Evolutionary conservation across 1,140 invertebrate species (phyloP), one percentile per base, ranked within the genome.

Genomic region (Drosophila pseudoobscura): DNA sequence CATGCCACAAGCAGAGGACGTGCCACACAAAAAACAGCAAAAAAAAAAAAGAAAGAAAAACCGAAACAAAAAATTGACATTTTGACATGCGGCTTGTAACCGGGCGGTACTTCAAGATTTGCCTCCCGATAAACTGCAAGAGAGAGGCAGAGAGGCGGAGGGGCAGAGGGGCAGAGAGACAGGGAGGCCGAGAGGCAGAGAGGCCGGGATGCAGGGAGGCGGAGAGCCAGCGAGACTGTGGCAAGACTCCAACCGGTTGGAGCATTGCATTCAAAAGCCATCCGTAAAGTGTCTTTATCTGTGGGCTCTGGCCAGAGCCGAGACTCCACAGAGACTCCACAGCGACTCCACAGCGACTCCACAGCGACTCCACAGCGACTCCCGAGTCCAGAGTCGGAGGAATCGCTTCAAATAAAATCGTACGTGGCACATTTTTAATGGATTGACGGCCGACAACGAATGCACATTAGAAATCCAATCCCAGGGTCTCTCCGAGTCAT

Each of bases 371-470:
- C 41, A 29, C 20, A 50, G 24, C 26, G 31, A 17, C 17, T 15
- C 9, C 2, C 29, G 35, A 20, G 29, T 6, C 8, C 24, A 15
- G 41, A 22, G 8, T 15, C 9, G 4, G 4, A 39, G 35, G 29
- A 11, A 39, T 15, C 6, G 8, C 9, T 11, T 31, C 39, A 44
- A 46, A 52, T 52, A 68, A 51, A 69, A 69, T 17, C 49, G 62
- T 78, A 87, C 82, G 80, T 87, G 78, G 64, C 82, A 70, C 74
- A 59, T 70, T 87, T 79, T 72, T 82, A 88, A 88, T 87, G 75
- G 83, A 88, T 87, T 88, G 83, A 88, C 83, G 65, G 83, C 82
- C 75, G 78, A 87, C 83, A 83, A 61, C 71, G 78, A 78, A 82
- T 88, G 66, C 75, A 87, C 83, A 87, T 87, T 87, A 88, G 83